Evolutionary conservation across 92 coral and sea anemone species (phyloP).

Genomic region (Porites cylindrica): DNA sequence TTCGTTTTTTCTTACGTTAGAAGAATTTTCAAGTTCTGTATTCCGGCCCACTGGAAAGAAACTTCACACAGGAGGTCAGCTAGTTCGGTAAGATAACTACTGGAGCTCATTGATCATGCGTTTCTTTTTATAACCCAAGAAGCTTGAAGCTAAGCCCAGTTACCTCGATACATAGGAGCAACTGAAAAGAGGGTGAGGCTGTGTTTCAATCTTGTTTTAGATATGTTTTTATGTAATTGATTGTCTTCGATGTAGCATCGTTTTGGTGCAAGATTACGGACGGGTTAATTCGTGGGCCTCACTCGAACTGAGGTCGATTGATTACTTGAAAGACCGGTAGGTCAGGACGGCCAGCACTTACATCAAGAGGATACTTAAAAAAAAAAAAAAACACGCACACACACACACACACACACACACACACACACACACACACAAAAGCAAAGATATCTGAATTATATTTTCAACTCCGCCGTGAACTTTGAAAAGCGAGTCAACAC

Average conservation of each 20-base stretch:
- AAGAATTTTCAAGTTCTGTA: not conserved
- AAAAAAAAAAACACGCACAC: no score
- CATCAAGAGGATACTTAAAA: not conserved
- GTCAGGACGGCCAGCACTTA: not conserved
- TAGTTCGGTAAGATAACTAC: not conserved
- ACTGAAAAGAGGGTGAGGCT: not conserved
- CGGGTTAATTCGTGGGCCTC: conserved; percentile 2
- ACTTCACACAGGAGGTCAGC: not conserved
- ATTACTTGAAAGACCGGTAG: not conserved
- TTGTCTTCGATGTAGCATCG: not conserved
- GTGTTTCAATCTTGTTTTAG: not conserved
- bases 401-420: no score
- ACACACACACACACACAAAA: no score
- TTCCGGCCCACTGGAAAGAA: not conserved
- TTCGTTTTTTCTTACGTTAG: no score
- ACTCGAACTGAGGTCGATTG: conserved; percentile 1
- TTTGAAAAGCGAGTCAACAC: not conserved
- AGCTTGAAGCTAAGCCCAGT: no score
- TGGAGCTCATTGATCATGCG: not conserved
- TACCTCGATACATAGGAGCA: no score
- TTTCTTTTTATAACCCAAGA: no score
- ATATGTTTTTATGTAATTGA: not conserved
- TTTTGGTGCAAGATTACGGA: not conserved
- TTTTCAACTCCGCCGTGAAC: no score
- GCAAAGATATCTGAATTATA: no score